Conservation (phyloP, 1,140 invertebrate genomes). For the Diprion similis region DNA sequence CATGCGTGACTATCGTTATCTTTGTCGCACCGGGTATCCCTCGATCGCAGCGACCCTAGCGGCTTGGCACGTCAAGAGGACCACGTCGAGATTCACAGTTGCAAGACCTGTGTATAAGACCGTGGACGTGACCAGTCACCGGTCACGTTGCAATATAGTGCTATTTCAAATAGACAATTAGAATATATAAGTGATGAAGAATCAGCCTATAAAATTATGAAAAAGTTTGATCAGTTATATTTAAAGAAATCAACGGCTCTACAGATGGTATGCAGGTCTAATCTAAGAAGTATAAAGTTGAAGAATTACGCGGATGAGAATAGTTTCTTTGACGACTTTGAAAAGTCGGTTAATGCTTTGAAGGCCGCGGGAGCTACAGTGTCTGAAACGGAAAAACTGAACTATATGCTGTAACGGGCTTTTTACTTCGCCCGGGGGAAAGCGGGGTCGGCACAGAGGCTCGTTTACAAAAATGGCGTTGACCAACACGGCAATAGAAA, state of each 20-base stretch:
- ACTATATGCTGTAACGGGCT: too few relatives aligned
- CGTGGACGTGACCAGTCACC: slow-evolving; percentile 29
- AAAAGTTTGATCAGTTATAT: slow-evolving; percentile 37
- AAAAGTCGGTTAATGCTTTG: slow-evolving; percentile 35
- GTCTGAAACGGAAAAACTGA: slow-evolving; percentile 37
- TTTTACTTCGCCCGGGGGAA: too few relatives aligned
- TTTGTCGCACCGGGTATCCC: too few relatives aligned
- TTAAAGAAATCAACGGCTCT: slow-evolving; percentile 37
- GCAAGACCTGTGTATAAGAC: slow-evolving; percentile 25
- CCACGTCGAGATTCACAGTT: too few relatives aligned
- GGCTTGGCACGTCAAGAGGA: too few relatives aligned
- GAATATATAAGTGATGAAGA: slow-evolving; percentile 29
- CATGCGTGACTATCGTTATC: too few relatives aligned
- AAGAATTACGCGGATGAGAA: slow-evolving; percentile 26
- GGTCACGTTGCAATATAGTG: slow-evolving; percentile 34
- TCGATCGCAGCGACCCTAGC: too few relatives aligned
- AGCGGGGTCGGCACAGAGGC: background rate
- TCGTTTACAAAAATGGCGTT: too few relatives aligned
- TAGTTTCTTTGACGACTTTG: slow-evolving; percentile 37
- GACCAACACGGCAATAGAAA: too few relatives aligned
- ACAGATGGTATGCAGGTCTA: slow-evolving; percentile 34
- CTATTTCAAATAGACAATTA: slow-evolving; percentile 35
- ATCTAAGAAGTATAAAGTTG: slow-evolving; percentile 32
- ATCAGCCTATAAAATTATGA: slow-evolving; percentile 34
- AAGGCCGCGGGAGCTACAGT: slow-evolving; percentile 33